phyloP scores from a whole-genome alignment of 2,113 vertebrate species.

The Phyllostomus discolor region DNA sequence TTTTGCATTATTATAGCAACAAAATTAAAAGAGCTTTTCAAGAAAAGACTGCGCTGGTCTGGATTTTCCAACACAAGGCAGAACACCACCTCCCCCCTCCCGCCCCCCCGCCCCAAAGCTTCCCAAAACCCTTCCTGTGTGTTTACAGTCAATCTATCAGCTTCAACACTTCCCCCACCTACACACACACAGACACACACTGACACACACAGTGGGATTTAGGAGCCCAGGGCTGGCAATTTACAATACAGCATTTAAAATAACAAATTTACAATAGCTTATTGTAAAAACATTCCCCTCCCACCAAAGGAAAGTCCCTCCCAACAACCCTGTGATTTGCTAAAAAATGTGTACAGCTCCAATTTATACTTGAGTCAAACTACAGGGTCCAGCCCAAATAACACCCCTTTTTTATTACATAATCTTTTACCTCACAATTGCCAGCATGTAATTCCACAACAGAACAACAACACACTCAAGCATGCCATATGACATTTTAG shows the following conservation, averaged over 20 bases:
- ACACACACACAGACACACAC: background rate
- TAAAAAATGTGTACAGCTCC: background rate
- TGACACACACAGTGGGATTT: background rate
- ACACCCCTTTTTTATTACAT: too few relatives aligned
- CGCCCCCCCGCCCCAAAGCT: background rate
- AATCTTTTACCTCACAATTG: too few relatives aligned
- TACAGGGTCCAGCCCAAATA: background rate
- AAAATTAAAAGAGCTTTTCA: slow-evolving; percentile 32
- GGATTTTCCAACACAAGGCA: slow-evolving; percentile 12
- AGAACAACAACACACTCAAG: too few relatives aligned
- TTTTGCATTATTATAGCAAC: background rate
- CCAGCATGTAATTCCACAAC: too few relatives aligned
- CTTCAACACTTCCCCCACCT: background rate
- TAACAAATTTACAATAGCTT: background rate
- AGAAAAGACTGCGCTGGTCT: background rate
- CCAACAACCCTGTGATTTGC: slow-evolving; percentile 34
- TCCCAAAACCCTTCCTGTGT: background rate
- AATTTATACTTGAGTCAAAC: slow-evolving; percentile 16
- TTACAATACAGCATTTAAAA: slow-evolving; percentile 56
- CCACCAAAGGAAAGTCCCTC: slow-evolving; percentile 40
- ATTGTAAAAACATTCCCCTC: slow-evolving; percentile 45
- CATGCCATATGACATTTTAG: too few relatives aligned
- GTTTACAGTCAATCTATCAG: background rate
- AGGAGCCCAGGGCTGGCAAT: background rate
- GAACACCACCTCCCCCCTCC: background rate